phyloP scores from a whole-genome alignment of 2,113 vertebrate genomes.

The Raja brachyura region DNA sequence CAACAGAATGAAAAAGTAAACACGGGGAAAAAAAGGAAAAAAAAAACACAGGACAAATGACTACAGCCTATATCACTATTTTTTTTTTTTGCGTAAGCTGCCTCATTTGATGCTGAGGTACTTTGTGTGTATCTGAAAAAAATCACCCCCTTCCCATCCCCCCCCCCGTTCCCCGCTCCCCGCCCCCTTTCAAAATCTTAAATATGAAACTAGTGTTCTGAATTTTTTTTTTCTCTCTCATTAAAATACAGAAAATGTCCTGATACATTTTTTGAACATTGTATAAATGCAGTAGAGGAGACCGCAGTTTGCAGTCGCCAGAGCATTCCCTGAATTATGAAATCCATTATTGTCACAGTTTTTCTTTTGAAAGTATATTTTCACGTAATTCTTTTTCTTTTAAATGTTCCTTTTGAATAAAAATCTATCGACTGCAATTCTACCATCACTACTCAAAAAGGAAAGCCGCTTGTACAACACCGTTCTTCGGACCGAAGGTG shows the following conservation, averaged over 20 bases:
- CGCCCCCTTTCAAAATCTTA: slow-evolving; percentile 71
- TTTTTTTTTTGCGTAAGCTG: slow-evolving; percentile 34
- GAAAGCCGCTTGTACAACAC: slow-evolving; percentile 62
- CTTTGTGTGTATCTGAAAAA: slow-evolving; percentile 67
- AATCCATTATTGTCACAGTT: slow-evolving; percentile 72
- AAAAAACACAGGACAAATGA: slow-evolving; percentile 26
- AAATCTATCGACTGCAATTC: slow-evolving; percentile 44
- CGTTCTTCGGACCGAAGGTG: slow-evolving; percentile 34
- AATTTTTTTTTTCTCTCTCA: slow-evolving; percentile 55
- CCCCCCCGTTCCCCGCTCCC: slow-evolving; percentile 44
- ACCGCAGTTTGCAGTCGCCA: slow-evolving; percentile 65
- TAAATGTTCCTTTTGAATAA: slow-evolving; percentile 51
- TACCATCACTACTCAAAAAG: slow-evolving; percentile 51
- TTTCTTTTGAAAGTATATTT: slow-evolving; percentile 59
- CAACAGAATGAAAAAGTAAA: background rate
- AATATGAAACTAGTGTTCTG: slow-evolving; percentile 98
- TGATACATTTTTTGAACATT: slow-evolving; percentile 92
- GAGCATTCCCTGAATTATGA: slow-evolving; percentile 85
- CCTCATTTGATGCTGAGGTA: slow-evolving; percentile 61
- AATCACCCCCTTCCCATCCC: slow-evolving; percentile 45
- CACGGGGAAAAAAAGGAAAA: background rate
- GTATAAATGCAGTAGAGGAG: slow-evolving; percentile 80
- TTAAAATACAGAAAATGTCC: slow-evolving; percentile 92
- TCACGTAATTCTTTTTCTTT: slow-evolving; percentile 43
- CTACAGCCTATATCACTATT: slow-evolving; percentile 27